Conservation (phyloP, 2,113 vertebrate genomes). For the Manacus vitellinus region DNA sequence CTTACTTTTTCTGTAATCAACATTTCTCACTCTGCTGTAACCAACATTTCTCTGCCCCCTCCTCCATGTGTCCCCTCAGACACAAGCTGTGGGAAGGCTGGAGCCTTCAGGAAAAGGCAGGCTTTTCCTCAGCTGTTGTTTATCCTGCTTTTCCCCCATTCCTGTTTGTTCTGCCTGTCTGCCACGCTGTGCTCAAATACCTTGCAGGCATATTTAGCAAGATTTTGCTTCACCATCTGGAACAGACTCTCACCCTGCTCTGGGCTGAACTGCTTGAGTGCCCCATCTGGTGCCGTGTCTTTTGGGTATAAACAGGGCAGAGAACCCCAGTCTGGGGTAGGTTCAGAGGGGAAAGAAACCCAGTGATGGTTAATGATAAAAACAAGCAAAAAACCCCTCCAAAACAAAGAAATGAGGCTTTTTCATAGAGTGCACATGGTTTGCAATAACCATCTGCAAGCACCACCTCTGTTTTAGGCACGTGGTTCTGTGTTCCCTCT, state of each 20-base stretch:
- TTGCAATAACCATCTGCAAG: not conserved
- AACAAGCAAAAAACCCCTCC: no score
- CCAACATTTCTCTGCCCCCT: not conserved
- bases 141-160: not conserved
- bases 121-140: constrained; percentile 24
- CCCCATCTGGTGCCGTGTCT: constrained; percentile 5
- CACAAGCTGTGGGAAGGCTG: not conserved
- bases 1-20: not conserved
- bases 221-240: constrained; percentile 38
- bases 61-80: not conserved
- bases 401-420: not conserved
- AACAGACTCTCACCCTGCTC: not conserved
- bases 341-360: not conserved
- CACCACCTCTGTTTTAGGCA: not conserved
- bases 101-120: not conserved
- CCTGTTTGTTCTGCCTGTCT: constrained; percentile 17
- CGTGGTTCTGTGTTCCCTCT: not conserved
- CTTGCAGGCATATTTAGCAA: constrained; percentile 29
- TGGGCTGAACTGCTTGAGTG: not conserved
- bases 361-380: not conserved
- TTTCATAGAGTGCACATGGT: not conserved
- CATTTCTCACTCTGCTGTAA: not conserved
- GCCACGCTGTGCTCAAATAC: constrained; percentile 13
- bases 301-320: not conserved
- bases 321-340: not conserved